Evolutionary conservation across 2,797 vertebrate species (phyloP), one percentile per base, ranked within the genome.

Genomic region (Hafferia zeledoni): DNA sequence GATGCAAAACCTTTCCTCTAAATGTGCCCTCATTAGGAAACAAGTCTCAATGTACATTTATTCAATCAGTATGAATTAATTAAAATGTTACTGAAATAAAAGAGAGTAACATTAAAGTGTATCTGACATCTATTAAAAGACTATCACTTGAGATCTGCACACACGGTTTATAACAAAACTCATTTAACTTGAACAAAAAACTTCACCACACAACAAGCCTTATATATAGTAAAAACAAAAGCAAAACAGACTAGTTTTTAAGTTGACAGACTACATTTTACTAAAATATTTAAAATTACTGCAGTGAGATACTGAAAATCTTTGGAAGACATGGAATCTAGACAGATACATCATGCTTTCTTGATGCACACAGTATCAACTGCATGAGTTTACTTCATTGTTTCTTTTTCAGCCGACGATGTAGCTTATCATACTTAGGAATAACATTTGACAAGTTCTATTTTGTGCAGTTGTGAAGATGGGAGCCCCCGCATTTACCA

Each of bases 21-120:
- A 98, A 98, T 98, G 98, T 88, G 80, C 97, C 97, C 98, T 98
- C 98, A 98, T 98, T 98, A 98, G 98, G 97, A 98, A 98, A 98
- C 98, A 98, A 98, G 97, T 98, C 98, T 98, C 98, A 98, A 97
- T 97, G 98, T 98, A 98, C 98, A 98, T 98, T 98, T 98, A 98
- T 98, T 98, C 98, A 98, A 98, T 98, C 98, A 98, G 97, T 98
- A 97, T 98, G 98, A 98, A 98, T 98, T 98, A 98, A 98, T 98
- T 98, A 98, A 98, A 98, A 98, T 94, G 97, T 98, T 98, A 98
- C 97, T 87, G 97, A 98, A 98, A 98, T 98, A 98, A 98, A 97
- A 97, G 96, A 97, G 92, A 93, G 94, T 96, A 97, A 97, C 96
- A 95, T 97, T 98, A 98, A 98, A 98, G 96, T 96, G 87, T 97